Percentiles rank a stretch among this genome's conserved stretches.
Conservation (phyloP, 2,113 vertebrate genomes). For the Spermophilus dauricus region DNA sequence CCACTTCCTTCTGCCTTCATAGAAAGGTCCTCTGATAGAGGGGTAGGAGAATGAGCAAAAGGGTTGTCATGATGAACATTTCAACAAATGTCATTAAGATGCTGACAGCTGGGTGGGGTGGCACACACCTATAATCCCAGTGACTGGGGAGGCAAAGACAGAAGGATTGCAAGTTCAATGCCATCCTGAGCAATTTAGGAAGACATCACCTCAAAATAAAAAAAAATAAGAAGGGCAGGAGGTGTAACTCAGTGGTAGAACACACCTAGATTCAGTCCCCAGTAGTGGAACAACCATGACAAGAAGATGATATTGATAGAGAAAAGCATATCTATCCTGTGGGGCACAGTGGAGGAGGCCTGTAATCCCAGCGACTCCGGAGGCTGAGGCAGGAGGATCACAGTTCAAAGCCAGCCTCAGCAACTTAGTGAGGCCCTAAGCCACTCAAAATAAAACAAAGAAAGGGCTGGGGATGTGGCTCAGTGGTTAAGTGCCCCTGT, state of each 20-base stretch:
- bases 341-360: accelerated
- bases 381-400: too few species aligned
- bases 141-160: not conserved
- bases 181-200: not conserved
- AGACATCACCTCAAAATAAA: not conserved
- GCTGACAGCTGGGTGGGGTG: too few species aligned
- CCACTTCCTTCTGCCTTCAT: not conserved
- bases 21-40: not conserved
- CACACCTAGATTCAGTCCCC: too few species aligned
- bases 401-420: too few species aligned
- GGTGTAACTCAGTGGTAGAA: too few species aligned
- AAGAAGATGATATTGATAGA: not conserved
- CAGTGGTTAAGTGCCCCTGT: too few species aligned
- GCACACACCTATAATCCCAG: too few species aligned
- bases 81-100: not conserved
- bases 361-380: too few species aligned
- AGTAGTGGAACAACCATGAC: too few species aligned
- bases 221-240: not conserved
- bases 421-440: too few species aligned
- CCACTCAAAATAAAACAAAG: too few species aligned
- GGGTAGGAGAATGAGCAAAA: not conserved
- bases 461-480: too few species aligned
- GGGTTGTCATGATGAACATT: not conserved
- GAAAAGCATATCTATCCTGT: not conserved
- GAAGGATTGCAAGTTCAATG: not conserved